phyloP scores from a whole-genome alignment of 2,113 vertebrate genomes.

The Ascaphus truei region DNA sequence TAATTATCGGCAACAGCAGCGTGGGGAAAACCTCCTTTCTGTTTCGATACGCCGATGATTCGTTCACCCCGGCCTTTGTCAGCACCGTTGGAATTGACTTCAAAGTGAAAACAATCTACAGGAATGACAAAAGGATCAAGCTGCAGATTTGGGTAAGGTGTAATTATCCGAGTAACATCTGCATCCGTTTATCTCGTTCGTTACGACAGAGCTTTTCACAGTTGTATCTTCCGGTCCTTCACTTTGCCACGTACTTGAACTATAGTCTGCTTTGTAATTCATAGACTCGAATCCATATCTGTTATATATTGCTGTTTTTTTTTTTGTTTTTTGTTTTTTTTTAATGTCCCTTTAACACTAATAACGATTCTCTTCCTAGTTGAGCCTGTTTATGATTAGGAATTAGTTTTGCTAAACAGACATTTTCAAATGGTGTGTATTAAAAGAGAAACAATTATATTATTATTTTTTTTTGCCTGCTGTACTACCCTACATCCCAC shows the following conservation, averaged over 20 bases:
- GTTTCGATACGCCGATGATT: conserved; percentile 84
- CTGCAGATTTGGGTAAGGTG: conserved; percentile 83
- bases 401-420: too few species aligned
- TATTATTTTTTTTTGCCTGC: too few species aligned
- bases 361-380: too few species aligned
- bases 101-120: conserved; percentile 87
- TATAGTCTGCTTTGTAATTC: background rate
- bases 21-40: conserved; percentile 86
- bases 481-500: too few species aligned
- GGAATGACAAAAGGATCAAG: conserved; percentile 83
- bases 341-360: too few species aligned
- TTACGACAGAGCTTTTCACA: too few species aligned
- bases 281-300: background rate
- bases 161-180: conserved; percentile 1
- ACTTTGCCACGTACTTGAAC: too few species aligned
- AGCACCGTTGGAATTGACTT: conserved; percentile 87
- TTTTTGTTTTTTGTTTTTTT: too few species aligned
- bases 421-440: too few species aligned
- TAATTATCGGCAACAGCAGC: conserved; percentile 86
- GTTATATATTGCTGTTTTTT: background rate
- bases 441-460: too few species aligned
- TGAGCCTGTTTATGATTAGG: too few species aligned
- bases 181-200: background rate
- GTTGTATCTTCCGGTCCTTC: too few species aligned
- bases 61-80: conserved; percentile 82